Evolutionary conservation across 1,140 invertebrate species (phyloP), one percentile per base, ranked within the genome.

Genomic region (Sarcophaga peregrina): DNA sequence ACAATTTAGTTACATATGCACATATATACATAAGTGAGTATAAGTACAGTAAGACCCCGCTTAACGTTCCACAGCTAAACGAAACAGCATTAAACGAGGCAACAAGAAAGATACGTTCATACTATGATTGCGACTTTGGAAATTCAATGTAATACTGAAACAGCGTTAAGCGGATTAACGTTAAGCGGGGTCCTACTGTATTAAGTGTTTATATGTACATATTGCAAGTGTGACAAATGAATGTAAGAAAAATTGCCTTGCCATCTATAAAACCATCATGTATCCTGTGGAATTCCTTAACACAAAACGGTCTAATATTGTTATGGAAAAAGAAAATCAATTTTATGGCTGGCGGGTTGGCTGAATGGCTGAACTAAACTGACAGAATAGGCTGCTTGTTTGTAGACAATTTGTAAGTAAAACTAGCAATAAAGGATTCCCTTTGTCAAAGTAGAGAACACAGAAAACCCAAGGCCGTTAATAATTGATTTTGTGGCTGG

Each of bases 401-500:
- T 76, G 82, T 72, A 82, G 50, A 82, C 72, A 75, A 37, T 48
- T n/a, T 47, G n/a, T 68, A 68, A 68, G 17, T 5, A 20, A 25
- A 17, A 68, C n/a, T 68, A 8, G 8, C 8, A n/a, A 7, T 20
- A 8, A 7, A 17, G 9, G 6, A 48, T 76, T 76, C 46, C 13
- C 48, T 47, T 45, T 46, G 8, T 13, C n/a, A 15, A 76, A 47
- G 46, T 46, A 48, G 15, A 8, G 11, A 76, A 76, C 8, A 20
- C 46, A 76, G 17, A 37, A 1, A 37, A 37, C 25, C n/a, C 74
- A 58, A 54, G 75, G 82, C 82, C 87, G 87, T 89, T 89, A 84
- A 89, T 89, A 89, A 89, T 89, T 89, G 88, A 89, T 89, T 89
- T 89, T 88, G 88, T 85, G 88, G 88, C 85, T 82, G 82, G 78